Percentiles rank a stretch among this genome's conserved stretches.
These are phyloP conservation scores for Caranx melampygus DNA, from an alignment of 2,113 vertebrate genomes.

Conservation along the genomic window DNA sequence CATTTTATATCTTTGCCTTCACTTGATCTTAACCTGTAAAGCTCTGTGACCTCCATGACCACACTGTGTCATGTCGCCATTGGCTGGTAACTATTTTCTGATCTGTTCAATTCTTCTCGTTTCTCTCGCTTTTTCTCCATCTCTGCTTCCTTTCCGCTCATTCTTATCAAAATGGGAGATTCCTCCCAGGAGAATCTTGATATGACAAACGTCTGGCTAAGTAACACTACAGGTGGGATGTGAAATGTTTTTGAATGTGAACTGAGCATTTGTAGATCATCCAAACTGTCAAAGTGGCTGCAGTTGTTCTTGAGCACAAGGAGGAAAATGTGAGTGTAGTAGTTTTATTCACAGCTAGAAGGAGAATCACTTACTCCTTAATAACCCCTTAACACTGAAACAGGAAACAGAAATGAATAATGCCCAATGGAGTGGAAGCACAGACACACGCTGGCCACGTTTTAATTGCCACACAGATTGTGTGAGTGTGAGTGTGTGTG, in stretches of 20 bases:
- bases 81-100: too few relatives aligned
- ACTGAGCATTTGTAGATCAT: background rate
- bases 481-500: slow-evolving; percentile 19
- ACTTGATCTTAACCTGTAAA: too few relatives aligned
- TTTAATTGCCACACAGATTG: slow-evolving; percentile 47
- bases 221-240: background rate
- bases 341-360: background rate
- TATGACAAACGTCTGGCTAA: background rate
- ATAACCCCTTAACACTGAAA: slow-evolving; percentile 21
- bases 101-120: too few relatives aligned
- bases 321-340: background rate
- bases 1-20: too few relatives aligned
- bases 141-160: background rate
- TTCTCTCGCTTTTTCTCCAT: background rate
- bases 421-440: slow-evolving; percentile 22
- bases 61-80: too few relatives aligned
- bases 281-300: background rate
- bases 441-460: slow-evolving; percentile 52
- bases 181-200: background rate
- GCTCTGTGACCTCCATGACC: too few relatives aligned
- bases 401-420: slow-evolving; percentile 32
- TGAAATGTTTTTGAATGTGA: background rate
- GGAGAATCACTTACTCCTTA: background rate
- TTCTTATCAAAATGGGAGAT: background rate
- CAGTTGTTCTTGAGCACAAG: background rate